Conservation (phyloP, 2,113 vertebrate species). For the Urocynchramus pylzowi region DNA sequence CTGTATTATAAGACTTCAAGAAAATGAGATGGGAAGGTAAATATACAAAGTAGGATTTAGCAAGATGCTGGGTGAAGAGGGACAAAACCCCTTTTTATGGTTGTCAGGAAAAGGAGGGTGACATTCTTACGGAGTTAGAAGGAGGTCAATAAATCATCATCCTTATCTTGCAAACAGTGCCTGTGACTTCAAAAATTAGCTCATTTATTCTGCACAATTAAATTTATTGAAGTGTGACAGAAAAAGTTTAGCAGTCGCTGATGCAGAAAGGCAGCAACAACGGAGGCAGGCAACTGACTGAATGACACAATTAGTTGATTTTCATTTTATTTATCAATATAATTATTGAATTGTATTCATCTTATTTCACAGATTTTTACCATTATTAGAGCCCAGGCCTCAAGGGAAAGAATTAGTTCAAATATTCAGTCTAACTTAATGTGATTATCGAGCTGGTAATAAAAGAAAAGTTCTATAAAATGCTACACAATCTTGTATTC, state of each 20-base stretch:
- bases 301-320: slow-evolving; percentile 88
- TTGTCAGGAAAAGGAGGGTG: slow-evolving; percentile 75
- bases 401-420: slow-evolving; percentile 74
- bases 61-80: neutral
- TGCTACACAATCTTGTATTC: slow-evolving; percentile 68
- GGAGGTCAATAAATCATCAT: slow-evolving; percentile 93
- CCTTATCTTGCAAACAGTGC: slow-evolving; percentile 92
- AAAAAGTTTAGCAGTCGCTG: slow-evolving; percentile 87
- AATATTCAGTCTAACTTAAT: slow-evolving; percentile 73
- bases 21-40: slow-evolving; percentile 29
- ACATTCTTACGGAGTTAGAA: slow-evolving; percentile 66
- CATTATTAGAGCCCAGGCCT: slow-evolving; percentile 66
- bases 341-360: slow-evolving; percentile 87
- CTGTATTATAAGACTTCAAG: slow-evolving; percentile 7
- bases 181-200: slow-evolving; percentile 98
- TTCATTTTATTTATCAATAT: slow-evolving; percentile 94
- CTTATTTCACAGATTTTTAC: slow-evolving; percentile 84
- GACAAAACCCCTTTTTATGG: neutral
- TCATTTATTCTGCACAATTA: slow-evolving; percentile 99
- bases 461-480: slow-evolving; percentile 71
- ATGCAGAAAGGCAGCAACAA: slow-evolving; percentile 86
- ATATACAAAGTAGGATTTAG: neutral
- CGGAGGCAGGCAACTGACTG: slow-evolving; percentile 79
- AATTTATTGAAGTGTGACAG: slow-evolving; percentile 99
- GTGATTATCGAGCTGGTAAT: slow-evolving; percentile 71